These are phyloP conservation scores for Morone saxatilis DNA, from an alignment of 2,113 vertebrate species.

Conservation along the genomic window DNA sequence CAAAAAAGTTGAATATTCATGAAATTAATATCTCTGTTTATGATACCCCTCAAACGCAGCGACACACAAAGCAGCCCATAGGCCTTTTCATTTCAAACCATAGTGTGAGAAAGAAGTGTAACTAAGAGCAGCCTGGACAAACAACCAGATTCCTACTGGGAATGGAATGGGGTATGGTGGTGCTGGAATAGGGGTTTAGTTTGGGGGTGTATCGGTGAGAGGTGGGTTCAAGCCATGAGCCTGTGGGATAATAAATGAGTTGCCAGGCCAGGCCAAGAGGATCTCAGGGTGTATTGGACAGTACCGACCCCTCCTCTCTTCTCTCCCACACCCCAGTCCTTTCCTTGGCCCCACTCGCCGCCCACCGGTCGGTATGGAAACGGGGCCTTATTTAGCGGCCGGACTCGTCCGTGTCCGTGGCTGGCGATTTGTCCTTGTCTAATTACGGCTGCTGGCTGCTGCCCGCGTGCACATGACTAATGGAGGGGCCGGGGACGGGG, in stretches of 20 bases:
- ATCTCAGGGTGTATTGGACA: slow-evolving; percentile 62
- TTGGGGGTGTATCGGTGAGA: slow-evolving; percentile 20
- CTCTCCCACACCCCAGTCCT: slow-evolving; percentile 66
- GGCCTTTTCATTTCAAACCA: neutral
- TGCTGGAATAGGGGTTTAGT: slow-evolving; percentile 36
- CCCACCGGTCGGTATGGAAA: slow-evolving; percentile 87
- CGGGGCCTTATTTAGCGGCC: slow-evolving; percentile 86
- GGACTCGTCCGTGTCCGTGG: slow-evolving; percentile 82
- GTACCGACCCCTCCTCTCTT: slow-evolving; percentile 46
- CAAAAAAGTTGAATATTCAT: slow-evolving; percentile 28
- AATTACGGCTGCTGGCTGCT: slow-evolving; percentile 93
- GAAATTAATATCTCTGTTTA: slow-evolving; percentile 28
- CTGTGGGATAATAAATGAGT: slow-evolving; percentile 78
- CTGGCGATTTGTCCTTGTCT: slow-evolving; percentile 95
- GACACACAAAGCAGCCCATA: neutral
- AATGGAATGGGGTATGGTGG: slow-evolving; percentile 18
- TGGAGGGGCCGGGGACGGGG: slow-evolving; percentile 85
- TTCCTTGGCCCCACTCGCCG: slow-evolving; percentile 69
- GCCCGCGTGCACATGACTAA: slow-evolving; percentile 92
- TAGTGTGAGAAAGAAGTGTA: neutral
- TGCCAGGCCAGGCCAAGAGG: slow-evolving; percentile 54
- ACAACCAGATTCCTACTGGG: neutral
- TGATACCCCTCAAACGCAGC: neutral
- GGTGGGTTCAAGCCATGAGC: slow-evolving; percentile 21
- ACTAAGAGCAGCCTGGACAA: neutral